Percentiles rank a stretch among this genome's conserved stretches.
Conservation (phyloP, 2,113 vertebrate species). For the Plotosus lineatus region DNA sequence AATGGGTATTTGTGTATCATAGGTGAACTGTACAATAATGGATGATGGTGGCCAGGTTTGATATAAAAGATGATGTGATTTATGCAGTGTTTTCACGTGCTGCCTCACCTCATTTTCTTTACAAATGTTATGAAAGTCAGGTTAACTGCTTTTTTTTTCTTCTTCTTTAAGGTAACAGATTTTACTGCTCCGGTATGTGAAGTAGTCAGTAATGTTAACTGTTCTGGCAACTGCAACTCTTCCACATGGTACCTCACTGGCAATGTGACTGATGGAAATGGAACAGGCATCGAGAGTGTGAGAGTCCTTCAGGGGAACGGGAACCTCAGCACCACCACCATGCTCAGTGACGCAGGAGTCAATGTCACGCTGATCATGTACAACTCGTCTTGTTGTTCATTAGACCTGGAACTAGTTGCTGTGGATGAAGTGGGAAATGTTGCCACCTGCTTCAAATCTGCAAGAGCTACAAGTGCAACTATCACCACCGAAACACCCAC, state of each 20-base stretch:
- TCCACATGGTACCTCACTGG: constrained; percentile 60
- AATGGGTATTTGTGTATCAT: too few species aligned
- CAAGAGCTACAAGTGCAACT: constrained; percentile 53
- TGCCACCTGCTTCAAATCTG: constrained; percentile 63
- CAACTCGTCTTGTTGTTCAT: constrained; percentile 67
- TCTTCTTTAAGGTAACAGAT: constrained; percentile 61
- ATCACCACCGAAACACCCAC: neutral
- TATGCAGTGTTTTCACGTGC: too few species aligned
- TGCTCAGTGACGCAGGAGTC: constrained; percentile 30
- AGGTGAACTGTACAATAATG: too few species aligned
- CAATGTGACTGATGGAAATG: constrained; percentile 65
- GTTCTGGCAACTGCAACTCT: constrained; percentile 50
- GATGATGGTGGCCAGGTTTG: too few species aligned
- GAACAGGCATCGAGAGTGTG: constrained; percentile 62
- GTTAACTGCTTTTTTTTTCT: neutral
- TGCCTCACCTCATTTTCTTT: too few species aligned
- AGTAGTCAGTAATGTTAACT: constrained; percentile 43
- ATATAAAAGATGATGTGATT: too few species aligned
- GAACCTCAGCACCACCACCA: constrained; percentile 58
- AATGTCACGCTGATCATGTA: constrained; percentile 60
- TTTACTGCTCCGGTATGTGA: constrained; percentile 58
- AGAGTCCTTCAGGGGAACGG: constrained; percentile 60
- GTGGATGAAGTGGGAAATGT: constrained; percentile 69
- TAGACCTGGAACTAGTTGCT: constrained; percentile 59
- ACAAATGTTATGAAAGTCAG: neutral